A percentile compares a stretch with the other conserved stretches of the same genome.
Conservation (phyloP, 1,140 invertebrate species). For the Dreissena polymorpha region DNA sequence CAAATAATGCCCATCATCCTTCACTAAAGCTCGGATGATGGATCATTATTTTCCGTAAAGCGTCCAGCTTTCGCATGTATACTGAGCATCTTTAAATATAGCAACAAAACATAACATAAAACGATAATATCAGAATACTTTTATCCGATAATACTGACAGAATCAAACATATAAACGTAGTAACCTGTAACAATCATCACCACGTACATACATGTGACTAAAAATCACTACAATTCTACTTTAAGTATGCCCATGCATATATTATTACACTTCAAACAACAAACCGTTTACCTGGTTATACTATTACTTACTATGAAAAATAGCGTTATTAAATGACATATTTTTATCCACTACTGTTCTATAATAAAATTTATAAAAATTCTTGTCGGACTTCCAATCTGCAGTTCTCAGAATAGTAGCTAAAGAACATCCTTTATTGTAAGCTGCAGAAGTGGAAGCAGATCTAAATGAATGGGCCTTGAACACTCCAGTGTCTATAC, state of each 20-base stretch:
- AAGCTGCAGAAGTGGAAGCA: slow-evolving; percentile 15
- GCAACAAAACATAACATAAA: neutral
- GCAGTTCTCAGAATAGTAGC: slow-evolving; percentile 16
- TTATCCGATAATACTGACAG: neutral
- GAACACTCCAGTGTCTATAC: slow-evolving; percentile 17
- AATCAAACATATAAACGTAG: neutral
- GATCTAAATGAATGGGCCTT: slow-evolving; percentile 1
- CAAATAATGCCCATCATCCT: slow-evolving; percentile 31
- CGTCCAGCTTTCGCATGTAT: neutral
- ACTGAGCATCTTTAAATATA: slow-evolving; percentile 12
- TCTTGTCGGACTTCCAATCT: slow-evolving; percentile 14
- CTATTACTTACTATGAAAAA: neutral
- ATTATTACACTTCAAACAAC: neutral
- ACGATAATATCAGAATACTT: neutral
- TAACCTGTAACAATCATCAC: neutral
- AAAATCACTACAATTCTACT: neutral
- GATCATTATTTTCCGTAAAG: slow-evolving; percentile 26
- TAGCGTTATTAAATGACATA: slow-evolving; percentile 10
- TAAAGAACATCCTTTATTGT: neutral
- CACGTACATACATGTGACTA: neutral
- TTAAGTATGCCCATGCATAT: neutral
- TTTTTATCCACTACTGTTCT: neutral
- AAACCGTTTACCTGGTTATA: neutral
- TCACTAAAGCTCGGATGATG: slow-evolving; percentile 27
- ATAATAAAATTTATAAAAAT: slow-evolving; percentile 16